phyloP scores from a whole-genome alignment of 2,888 invertebrate species.

The Tyria jacobaeae region DNA sequence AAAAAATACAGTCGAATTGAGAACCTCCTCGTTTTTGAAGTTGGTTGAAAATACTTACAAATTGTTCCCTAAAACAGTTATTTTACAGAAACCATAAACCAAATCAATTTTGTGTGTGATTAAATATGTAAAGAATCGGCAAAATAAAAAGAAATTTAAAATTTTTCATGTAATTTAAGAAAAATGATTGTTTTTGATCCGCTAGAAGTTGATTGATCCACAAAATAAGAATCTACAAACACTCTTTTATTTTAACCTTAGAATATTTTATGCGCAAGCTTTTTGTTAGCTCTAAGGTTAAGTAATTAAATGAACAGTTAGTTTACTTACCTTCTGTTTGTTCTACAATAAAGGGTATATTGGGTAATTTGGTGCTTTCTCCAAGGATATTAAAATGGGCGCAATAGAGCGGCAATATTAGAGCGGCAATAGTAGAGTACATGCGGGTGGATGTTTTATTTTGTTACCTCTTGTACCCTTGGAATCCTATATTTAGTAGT shows the following conservation, averaged over 20 bases:
- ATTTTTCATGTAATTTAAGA: constrained; percentile 23
- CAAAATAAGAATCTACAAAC: constrained; percentile 20
- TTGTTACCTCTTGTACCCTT: neutral
- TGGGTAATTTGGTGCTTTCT: constrained; percentile 21
- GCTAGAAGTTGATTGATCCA: constrained; percentile 36
- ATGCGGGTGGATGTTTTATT: neutral
- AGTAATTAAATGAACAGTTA: constrained; percentile 33
- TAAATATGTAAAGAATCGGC: constrained; percentile 20
- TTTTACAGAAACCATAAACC: no score
- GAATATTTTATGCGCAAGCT: constrained; percentile 7
- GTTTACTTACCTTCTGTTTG: constrained; percentile 15
- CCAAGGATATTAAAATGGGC: constrained; percentile 11
- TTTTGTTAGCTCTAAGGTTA: constrained; percentile 19
- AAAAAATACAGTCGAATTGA: no score
- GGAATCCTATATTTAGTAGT: neutral
- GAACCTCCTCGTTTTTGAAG: no score
- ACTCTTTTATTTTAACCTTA: constrained; percentile 24
- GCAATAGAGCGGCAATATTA: constrained; percentile 5
- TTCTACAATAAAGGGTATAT: constrained; percentile 29
- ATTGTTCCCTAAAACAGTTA: no score
- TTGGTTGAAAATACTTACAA: no score
- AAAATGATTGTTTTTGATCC: constrained; percentile 32
- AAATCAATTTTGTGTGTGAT: no score
- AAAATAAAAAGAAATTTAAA: constrained; percentile 25
- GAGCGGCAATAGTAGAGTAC: neutral